Evolutionary conservation across 2,797 vertebrate species (phyloP), one percentile per base, ranked within the genome.

Genomic region (Siniperca scherzeri): DNA sequence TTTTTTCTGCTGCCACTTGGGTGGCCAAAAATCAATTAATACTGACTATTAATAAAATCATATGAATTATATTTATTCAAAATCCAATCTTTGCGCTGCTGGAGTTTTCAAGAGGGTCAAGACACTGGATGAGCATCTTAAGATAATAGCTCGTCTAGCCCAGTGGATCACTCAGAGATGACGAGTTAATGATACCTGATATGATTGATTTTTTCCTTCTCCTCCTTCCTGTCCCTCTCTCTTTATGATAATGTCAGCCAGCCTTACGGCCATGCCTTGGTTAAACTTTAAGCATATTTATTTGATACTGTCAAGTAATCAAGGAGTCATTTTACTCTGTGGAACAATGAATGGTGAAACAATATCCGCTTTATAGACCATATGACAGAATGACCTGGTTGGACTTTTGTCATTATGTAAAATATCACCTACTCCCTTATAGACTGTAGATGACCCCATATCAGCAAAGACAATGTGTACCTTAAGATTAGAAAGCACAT

Each of bases 231-330:
- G 7, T 17, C 8, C 16, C 42, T 55, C 36, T 61, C 4, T 70
- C 60, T 67, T 75, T 53, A 62, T 64, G n/a, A 83, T 57, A 53
- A 60, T 46, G 14, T 53, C 56, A 69, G 40, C 7, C 7, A 53
- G 55, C 16, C 22, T 62, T 6, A 30, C 9, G n/a, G 60, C 42
- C 1, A 1, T 33, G 36, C 30, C 60, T 62, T 56, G 61, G 78
- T 88, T 90, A 81, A 82, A 75, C 68, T 81, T 81, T 69, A 77
- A 66, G 14, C 19, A 0, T 42, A 44, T 82, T 74, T 48, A 79
- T 50, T 19, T 82, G 67, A 76, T 76, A 59, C 22, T 38, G 27
- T 44, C 13, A 40, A 48, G 42, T 27, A 65, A 77, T 61, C 19
- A 2, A 33, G 9, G 61, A 50, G 42, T 74, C 48, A 69, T 77